Percentiles rank a stretch among this genome's conserved stretches.
Evolutionary conservation across 2,113 vertebrate genomes (phyloP).

Genomic region (Hippocampus zosterae): DNA sequence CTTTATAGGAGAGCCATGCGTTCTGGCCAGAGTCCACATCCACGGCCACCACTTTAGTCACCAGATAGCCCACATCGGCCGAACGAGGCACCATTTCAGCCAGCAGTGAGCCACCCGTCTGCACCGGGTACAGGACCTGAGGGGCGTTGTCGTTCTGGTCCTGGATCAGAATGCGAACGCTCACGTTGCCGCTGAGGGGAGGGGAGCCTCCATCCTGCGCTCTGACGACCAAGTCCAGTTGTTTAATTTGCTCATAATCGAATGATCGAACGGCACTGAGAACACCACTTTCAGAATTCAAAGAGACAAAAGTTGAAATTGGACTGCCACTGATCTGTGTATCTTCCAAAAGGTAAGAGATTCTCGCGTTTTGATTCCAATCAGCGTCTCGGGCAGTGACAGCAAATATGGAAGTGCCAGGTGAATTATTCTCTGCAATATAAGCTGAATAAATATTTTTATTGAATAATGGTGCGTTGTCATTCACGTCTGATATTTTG

Average conservation of each 20-base stretch:
- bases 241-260: conserved; percentile 51
- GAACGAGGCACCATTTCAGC: too few relatives aligned
- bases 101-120: background rate
- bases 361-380: conserved; percentile 2
- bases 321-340: background rate
- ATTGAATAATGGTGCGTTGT: background rate
- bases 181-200: conserved; percentile 11
- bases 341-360: background rate
- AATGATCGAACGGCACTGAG: conserved; percentile 18
- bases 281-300: background rate
- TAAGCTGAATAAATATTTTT: conserved; percentile 21
- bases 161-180: conserved; percentile 38
- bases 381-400: conserved; percentile 28
- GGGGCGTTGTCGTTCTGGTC: conserved; percentile 76
- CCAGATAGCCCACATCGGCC: too few relatives aligned
- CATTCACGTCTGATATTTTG: background rate
- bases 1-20: too few relatives aligned
- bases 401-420: conserved; percentile 20
- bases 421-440: conserved; percentile 52
- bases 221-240: conserved; percentile 11
- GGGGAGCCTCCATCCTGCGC: conserved; percentile 51
- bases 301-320: background rate
- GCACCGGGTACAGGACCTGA: conserved; percentile 2
- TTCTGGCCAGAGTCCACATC: too few relatives aligned
- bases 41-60: too few relatives aligned